Percentiles rank a stretch among this genome's conserved stretches.
phyloP scores from a whole-genome alignment of 2,113 vertebrate genomes.

The Pseudois nayaur region DNA sequence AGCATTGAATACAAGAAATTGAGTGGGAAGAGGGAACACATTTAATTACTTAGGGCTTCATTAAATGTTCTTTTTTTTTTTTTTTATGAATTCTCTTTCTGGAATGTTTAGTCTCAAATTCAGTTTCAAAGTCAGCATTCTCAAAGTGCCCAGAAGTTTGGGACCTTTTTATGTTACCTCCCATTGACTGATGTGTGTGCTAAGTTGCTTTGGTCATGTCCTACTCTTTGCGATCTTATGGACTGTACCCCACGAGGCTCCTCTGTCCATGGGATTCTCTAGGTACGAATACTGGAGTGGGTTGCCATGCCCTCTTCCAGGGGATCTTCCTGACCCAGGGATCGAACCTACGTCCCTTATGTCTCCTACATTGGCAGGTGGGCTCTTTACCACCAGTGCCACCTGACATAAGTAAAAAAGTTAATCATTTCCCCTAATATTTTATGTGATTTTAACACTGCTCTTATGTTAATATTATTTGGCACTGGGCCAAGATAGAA shows the following conservation, averaged over 20 bases:
- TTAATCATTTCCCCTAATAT: neutral
- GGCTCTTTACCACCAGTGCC: neutral
- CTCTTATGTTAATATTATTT: neutral
- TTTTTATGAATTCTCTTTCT: neutral
- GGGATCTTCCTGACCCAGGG: neutral
- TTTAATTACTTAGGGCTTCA: neutral
- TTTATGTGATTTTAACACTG: neutral
- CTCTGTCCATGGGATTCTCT: neutral
- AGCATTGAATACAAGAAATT: neutral
- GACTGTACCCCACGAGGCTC: neutral
- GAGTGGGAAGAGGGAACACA: neutral
- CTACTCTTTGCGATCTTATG: neutral
- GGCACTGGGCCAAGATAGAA: neutral
- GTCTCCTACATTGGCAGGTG: neutral
- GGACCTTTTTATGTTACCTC: neutral
- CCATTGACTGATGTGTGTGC: neutral
- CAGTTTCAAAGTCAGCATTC: neutral
- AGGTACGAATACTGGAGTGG: neutral
- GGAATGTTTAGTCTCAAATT: neutral
- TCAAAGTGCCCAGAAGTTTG: neutral
- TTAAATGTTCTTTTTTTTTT: neutral
- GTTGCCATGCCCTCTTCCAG: neutral
- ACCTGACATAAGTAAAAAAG: neutral
- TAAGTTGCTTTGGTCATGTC: neutral
- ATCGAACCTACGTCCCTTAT: accelerated